Evolutionary conservation across 2,888 invertebrate species (phyloP).

Genomic region (Sisyra nigra): DNA sequence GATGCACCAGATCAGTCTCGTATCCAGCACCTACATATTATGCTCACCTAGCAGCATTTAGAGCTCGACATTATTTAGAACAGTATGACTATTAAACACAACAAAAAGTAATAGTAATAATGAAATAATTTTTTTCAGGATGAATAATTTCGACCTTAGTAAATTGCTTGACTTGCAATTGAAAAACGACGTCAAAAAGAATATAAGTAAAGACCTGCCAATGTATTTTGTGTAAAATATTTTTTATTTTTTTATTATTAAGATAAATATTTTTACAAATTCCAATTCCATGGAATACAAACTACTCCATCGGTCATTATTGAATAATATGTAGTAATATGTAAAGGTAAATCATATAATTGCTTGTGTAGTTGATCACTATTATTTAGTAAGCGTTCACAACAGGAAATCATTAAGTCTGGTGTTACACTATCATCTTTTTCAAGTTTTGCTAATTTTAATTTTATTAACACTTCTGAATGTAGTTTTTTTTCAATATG

Average conservation of each 20-base stretch:
- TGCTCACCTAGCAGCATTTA: constrained; percentile 69
- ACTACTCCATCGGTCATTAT: constrained; percentile 80
- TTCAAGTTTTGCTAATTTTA: constrained; percentile 53
- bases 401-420: constrained; percentile 75
- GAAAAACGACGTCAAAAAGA: too few species aligned
- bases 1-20: constrained; percentile 70
- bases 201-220: too few species aligned
- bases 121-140: too few species aligned
- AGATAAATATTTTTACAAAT: constrained; percentile 25
- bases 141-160: too few species aligned
- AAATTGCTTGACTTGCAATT: too few species aligned
- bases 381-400: constrained; percentile 47
- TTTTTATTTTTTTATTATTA: not conserved
- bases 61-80: constrained; percentile 37
- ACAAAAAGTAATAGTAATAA: too few species aligned
- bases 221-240: too few species aligned
- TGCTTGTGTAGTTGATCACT: constrained; percentile 28
- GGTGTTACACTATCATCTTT: constrained; percentile 89
- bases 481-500: constrained; percentile 61
- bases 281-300: constrained; percentile 89
- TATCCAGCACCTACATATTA: constrained; percentile 81
- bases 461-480: constrained; percentile 43
- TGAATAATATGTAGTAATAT: constrained; percentile 81
- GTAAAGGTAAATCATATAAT: constrained; percentile 53
- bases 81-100: too few species aligned